Percentiles rank a stretch among this genome's conserved stretches.
Evolutionary conservation across 2,113 vertebrate species (phyloP).

Genomic region (Microcebus jonahi): DNA sequence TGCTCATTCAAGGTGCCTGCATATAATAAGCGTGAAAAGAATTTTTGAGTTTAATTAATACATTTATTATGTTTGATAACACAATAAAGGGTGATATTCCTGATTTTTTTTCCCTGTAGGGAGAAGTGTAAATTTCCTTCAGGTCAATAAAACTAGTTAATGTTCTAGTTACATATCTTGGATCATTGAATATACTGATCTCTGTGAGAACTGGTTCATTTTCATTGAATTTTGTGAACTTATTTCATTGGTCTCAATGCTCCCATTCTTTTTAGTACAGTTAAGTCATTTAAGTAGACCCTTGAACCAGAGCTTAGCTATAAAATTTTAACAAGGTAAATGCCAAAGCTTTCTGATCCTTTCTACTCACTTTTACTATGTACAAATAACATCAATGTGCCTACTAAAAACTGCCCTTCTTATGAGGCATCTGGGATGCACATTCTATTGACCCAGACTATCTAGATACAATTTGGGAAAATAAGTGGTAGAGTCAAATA

Average conservation of each 20-base stretch:
- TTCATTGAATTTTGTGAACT: slow-evolving; percentile 61
- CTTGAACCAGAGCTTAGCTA: slow-evolving; percentile 58
- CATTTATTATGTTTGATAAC: not conserved
- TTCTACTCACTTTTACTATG: slow-evolving; percentile 35
- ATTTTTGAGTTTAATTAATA: not conserved
- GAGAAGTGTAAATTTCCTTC: slow-evolving; percentile 52
- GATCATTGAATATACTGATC: slow-evolving; percentile 57
- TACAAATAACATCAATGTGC: slow-evolving; percentile 64
- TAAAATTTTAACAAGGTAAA: slow-evolving; percentile 46
- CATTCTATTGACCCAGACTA: slow-evolving; percentile 35
- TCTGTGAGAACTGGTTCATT: slow-evolving; percentile 66
- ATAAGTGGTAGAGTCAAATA: slow-evolving; percentile 55
- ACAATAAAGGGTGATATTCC: not conserved
- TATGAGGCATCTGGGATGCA: slow-evolving; percentile 52
- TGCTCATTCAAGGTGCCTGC: not conserved
- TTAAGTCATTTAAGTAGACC: slow-evolving; percentile 68
- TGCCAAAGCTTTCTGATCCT: slow-evolving; percentile 62
- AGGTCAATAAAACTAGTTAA: slow-evolving; percentile 64
- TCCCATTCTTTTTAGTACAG: slow-evolving; percentile 58
- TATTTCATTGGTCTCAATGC: slow-evolving; percentile 66
- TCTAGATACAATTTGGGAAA: slow-evolving; percentile 57
- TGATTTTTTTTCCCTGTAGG: not conserved
- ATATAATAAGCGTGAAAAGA: not conserved
- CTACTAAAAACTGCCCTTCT: slow-evolving; percentile 52
- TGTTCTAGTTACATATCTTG: slow-evolving; percentile 37